These are phyloP conservation scores for Rhabdomys dilectus DNA, from an alignment of 2,113 vertebrate species.

Conservation along the genomic window DNA sequence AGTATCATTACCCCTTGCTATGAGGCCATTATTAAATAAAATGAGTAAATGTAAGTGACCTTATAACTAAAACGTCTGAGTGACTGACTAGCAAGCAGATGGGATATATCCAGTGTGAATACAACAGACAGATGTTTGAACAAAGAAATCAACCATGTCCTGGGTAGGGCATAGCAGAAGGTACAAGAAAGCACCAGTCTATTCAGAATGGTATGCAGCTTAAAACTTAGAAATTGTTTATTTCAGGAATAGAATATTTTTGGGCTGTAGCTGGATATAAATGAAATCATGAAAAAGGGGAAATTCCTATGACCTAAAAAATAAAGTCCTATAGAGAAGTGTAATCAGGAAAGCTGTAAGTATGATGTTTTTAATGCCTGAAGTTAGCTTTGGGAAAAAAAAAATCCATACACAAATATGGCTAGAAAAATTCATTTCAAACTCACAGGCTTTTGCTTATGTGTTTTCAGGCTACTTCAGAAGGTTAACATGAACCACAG, in stretches of 20 bases:
- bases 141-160: not conserved
- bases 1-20: not conserved
- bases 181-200: not conserved
- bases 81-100: not conserved
- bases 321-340: slow-evolving; percentile 29
- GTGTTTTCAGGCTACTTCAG: slow-evolving; percentile 6
- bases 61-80: not conserved
- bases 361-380: slow-evolving; percentile 35
- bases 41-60: not conserved
- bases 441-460: not conserved
- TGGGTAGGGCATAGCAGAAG: not conserved
- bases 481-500: not conserved
- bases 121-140: not conserved
- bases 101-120: not conserved
- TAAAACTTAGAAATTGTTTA: not conserved
- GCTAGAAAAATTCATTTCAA: slow-evolving; percentile 44
- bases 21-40: not conserved
- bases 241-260: not conserved
- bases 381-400: slow-evolving; percentile 44
- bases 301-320: slow-evolving; percentile 31
- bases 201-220: not conserved
- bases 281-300: not conserved
- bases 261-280: not conserved
- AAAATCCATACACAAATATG: slow-evolving; percentile 27
- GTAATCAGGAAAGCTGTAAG: not conserved